phyloP scores from a whole-genome alignment of 2,113 vertebrate species.

The Strix uralensis region DNA sequence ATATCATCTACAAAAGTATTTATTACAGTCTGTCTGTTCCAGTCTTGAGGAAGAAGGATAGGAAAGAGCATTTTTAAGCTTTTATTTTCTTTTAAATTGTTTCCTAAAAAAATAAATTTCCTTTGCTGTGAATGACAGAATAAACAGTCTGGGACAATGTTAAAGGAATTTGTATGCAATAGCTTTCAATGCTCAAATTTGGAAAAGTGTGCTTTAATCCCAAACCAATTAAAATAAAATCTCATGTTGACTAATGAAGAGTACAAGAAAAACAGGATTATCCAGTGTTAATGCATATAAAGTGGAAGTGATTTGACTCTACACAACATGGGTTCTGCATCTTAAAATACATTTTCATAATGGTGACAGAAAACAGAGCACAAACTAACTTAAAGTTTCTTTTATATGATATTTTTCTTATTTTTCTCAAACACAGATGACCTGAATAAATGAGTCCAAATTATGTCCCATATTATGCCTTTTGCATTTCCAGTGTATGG shows the following conservation, averaged over 20 bases:
- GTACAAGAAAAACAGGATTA: neutral
- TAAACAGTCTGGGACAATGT: neutral
- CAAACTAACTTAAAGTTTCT: neutral
- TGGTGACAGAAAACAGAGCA: neutral
- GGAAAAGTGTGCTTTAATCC: neutral
- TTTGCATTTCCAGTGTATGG: neutral
- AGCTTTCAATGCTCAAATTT: neutral
- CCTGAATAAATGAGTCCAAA: neutral
- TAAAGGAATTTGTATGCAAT: neutral
- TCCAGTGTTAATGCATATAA: neutral
- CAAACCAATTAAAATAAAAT: neutral
- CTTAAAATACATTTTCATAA: neutral
- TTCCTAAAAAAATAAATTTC: neutral
- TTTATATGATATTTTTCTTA: neutral
- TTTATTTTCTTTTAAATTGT: neutral
- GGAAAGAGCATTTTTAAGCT: neutral
- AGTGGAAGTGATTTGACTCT: neutral
- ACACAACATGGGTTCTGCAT: neutral
- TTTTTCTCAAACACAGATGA: neutral
- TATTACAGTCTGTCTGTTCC: neutral
- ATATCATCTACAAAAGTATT: neutral
- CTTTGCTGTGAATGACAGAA: neutral
- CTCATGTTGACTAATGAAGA: neutral
- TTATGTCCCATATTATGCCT: neutral
- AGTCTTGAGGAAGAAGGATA: neutral